Conservation (phyloP, 1,140 invertebrate genomes). For the Chironomus tepperi region DNA sequence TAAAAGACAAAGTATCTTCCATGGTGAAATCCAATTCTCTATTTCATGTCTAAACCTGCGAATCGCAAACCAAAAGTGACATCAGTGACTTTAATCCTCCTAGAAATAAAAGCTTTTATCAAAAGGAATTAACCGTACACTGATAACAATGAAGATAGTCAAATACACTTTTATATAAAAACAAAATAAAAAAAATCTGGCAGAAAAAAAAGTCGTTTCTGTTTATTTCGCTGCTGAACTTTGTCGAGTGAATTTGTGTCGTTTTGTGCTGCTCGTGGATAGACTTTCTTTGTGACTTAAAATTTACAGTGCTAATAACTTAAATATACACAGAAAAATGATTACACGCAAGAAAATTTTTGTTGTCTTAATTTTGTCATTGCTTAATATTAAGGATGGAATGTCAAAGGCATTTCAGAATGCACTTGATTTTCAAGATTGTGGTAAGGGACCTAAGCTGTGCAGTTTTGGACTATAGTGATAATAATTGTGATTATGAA, state of each 20-base stretch:
- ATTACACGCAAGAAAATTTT: background rate
- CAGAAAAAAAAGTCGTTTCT: background rate
- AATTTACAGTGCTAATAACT: background rate
- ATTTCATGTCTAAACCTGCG: background rate
- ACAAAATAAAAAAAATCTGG: no score
- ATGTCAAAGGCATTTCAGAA: background rate
- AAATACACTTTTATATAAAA: background rate
- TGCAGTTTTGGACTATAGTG: background rate
- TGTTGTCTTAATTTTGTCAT: background rate
- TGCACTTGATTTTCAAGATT: slow-evolving; percentile 1
- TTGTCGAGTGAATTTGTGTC: background rate
- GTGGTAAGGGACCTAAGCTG: background rate
- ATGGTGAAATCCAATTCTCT: background rate
- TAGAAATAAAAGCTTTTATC: no score
- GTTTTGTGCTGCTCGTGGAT: no score
- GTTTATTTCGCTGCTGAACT: background rate
- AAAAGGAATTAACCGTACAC: background rate
- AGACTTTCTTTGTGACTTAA: no score
- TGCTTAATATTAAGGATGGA: background rate
- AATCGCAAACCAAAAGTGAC: background rate
- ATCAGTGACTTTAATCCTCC: no score
- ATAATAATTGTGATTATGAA: background rate
- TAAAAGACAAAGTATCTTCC: no score
- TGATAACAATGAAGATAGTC: slow-evolving; percentile 7
- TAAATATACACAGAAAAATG: background rate